Conservation (phyloP, 2,888 invertebrate genomes). For the Ypsolopha scabrella region DNA sequence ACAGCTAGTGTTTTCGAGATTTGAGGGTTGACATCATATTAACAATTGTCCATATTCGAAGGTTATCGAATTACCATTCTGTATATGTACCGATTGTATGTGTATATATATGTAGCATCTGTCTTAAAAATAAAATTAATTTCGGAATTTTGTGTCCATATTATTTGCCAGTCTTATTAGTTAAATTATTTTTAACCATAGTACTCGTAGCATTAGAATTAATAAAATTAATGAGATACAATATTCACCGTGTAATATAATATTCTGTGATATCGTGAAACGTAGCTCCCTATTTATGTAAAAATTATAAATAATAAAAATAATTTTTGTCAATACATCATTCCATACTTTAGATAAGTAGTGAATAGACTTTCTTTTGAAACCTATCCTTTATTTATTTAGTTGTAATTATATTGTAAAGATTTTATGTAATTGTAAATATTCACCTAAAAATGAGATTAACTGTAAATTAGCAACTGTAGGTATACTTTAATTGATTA, state of each 20-base stretch:
- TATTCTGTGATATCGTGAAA: conserved; percentile 55
- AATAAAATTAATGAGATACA: background rate
- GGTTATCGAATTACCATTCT: too few species aligned
- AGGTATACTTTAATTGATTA: conserved; percentile 26
- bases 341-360: background rate
- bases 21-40: too few species aligned
- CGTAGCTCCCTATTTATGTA: background rate
- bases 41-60: too few species aligned
- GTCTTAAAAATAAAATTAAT: background rate
- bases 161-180: background rate
- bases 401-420: conserved; percentile 4
- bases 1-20: too few species aligned
- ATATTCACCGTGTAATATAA: conserved; percentile 13
- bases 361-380: too few species aligned
- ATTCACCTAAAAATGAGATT: background rate
- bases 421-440: background rate
- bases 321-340: background rate
- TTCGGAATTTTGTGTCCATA: background rate
- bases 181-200: background rate
- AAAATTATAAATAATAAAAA: background rate
- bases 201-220: background rate
- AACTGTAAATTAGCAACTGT: background rate
- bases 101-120: too few species aligned
- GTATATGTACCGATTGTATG: too few species aligned
- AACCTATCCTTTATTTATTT: background rate